Base-by-base conservation (phyloP, 2,113 vertebrate genomes). In the Hippolais icterina region DNA sequence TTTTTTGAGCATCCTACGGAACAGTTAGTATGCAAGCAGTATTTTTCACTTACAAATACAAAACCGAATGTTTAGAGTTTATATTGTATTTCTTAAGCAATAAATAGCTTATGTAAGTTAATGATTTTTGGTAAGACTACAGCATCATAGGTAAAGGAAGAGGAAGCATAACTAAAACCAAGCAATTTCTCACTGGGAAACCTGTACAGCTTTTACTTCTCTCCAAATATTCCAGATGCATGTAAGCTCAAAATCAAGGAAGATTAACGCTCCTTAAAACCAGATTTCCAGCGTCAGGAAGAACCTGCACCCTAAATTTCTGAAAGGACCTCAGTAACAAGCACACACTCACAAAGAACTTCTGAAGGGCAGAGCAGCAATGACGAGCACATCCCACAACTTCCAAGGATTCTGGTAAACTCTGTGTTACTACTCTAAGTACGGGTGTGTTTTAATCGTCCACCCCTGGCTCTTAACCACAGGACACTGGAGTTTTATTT, bases 61-160 rank as follows among this genome's bases (percentile, higher is more conserved):
- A 53, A 31, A 60, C 0, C 0, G 0, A 10, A 52, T 9, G 21
- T 16, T 76, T 28, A 65, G 3, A 28, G 25, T 39, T 91, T 50
- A 60, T 14, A 21, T 1, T 5, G 11, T 24, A 50, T 54, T 85
- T 83, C 47, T 56, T 28, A 63, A 50, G 11, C n/a, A 96, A 80
- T 27, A 33, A 79, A 61, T 8, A 5, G 16, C 28, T 87, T 50
- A 29, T 68, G 11, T 2, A 63, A 88, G 15, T 22, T 18, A 85
- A 35, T 2, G 1, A 15, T 18, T 90, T 85, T 44, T 50, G 7
- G 1, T 24, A 65, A 54, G 11, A 10, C 12, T 54, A 72, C 29
- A 13, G 12, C 11, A 54, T 2, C 14, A n/a, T 0, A 53, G 15
- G 7, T 28, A 71, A 39, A 39, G 15, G 28, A 68, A 52, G 28